These are phyloP conservation scores for Macrochelys suwanniensis DNA, from an alignment of 2,797 vertebrate genomes.

Conservation along the genomic window DNA sequence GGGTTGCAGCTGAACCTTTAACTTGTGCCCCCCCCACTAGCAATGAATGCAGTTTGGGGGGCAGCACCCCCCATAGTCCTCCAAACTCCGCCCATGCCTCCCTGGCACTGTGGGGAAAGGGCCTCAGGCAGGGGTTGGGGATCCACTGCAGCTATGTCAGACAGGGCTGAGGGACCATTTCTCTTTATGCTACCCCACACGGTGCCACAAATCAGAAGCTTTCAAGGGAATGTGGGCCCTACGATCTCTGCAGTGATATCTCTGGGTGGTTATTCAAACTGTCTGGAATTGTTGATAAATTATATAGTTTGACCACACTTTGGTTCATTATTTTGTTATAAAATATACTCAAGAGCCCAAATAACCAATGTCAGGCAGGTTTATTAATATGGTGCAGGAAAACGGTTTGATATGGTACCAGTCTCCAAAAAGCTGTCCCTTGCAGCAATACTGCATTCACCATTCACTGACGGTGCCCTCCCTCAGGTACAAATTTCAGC, in stretches of 20 bases:
- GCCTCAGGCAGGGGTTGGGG: no score
- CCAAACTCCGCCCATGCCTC: not conserved
- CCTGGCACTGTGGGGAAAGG: not conserved
- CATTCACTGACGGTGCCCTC: no score
- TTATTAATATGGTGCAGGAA: not conserved
- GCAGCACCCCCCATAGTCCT: accelerated
- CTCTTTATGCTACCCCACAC: not conserved
- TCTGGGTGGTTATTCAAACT: no score
- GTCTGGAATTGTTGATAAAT: not conserved
- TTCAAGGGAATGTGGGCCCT: not conserved
- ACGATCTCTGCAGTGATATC: not conserved
- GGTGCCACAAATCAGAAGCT: not conserved
- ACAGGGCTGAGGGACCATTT: no score
- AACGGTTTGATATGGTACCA: not conserved
- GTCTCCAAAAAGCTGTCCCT: no score
- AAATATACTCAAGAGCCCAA: not conserved
- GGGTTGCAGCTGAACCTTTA: not conserved
- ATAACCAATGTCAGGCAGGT: not conserved
- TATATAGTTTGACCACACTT: not conserved
- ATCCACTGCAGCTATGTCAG: accelerated
- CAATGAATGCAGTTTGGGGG: not conserved
- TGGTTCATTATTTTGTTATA: not conserved
- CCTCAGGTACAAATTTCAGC: no score
- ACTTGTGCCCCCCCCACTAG: not conserved
- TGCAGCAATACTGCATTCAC: no score